Conservation (phyloP, 1,140 invertebrate genomes). For the Lerema accius region DNA sequence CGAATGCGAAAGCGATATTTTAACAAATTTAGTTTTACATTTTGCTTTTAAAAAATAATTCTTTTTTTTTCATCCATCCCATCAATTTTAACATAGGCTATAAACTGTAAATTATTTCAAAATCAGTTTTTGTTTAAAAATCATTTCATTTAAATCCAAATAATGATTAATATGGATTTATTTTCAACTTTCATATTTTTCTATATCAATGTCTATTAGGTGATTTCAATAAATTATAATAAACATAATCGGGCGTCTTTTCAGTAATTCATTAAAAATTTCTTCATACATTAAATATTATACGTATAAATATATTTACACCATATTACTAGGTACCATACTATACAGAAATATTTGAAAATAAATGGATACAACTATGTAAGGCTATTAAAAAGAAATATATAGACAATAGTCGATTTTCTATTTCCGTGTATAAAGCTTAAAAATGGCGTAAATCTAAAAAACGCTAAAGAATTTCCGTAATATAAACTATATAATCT, state of each 20-base stretch:
- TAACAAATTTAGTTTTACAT: too few species aligned
- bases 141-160: too few species aligned
- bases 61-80: too few species aligned
- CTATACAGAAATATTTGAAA: neutral
- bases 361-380: neutral
- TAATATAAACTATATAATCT: constrained; percentile 13
- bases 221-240: neutral
- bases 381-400: neutral
- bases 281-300: neutral
- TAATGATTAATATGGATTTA: too few species aligned
- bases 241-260: neutral
- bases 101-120: too few species aligned
- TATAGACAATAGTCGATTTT: neutral
- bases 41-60: too few species aligned
- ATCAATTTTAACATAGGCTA: too few species aligned
- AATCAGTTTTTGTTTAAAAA: too few species aligned
- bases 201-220: too few species aligned
- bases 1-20: too few species aligned
- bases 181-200: too few species aligned
- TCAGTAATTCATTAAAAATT: neutral
- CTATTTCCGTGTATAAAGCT: constrained; percentile 1
- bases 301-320: constrained; percentile 9
- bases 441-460: constrained; percentile 3
- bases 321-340: neutral
- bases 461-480: constrained; percentile 8